Evolutionary conservation across 2,888 invertebrate genomes (phyloP), one percentile per base, ranked within the genome.

Genomic region (Andrena bicolor): DNA sequence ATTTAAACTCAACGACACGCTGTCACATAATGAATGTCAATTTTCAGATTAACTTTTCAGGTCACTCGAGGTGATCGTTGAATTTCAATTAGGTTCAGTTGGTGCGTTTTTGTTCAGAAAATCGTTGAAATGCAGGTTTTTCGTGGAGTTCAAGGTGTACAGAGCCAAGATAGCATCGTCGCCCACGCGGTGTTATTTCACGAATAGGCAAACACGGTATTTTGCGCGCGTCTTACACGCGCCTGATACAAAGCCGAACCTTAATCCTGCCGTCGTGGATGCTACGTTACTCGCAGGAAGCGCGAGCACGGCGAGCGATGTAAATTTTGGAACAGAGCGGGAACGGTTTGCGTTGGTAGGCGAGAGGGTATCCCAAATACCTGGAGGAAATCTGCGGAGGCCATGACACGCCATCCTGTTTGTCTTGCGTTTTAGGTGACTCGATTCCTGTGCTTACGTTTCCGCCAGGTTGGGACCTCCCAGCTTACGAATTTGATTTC

Each of bases 401-500:
- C 78, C 83, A 72, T 70, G 86, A 84, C 86, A 82, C 75, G 77
- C 84, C 86, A 82, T 83, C 70, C 74, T 90, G 85, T 90, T 90
- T 90, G 90, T 83, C 87, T 90, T 87, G 80, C 89, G 88, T 86
- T 87, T 90, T 86, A 89, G 85, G 84, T 82, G 86, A 82, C 82
- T 83, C 83, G 80, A 85, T 83, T 83, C 82, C 81, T 73, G 76
- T 80, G 87, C 87, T 85, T 87, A 82, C 79, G 83, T 85, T 83
- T 78, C 83, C 83, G 16, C 66, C 73, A 70, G 72, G 81, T 76
- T 77, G 78, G 48, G 74, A 83, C 74, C 79, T 61, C 77, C 26
- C 82, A 87, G 84, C 84, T 87, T 83, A 80, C 84, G 85, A 88
- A 91, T 89, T 90, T 88, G 88, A 89, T 90, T 89, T 83, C 85